These are phyloP conservation scores for Dichetophora obliterata DNA, from an alignment of 2,888 invertebrate genomes.

Conservation along the genomic window DNA sequence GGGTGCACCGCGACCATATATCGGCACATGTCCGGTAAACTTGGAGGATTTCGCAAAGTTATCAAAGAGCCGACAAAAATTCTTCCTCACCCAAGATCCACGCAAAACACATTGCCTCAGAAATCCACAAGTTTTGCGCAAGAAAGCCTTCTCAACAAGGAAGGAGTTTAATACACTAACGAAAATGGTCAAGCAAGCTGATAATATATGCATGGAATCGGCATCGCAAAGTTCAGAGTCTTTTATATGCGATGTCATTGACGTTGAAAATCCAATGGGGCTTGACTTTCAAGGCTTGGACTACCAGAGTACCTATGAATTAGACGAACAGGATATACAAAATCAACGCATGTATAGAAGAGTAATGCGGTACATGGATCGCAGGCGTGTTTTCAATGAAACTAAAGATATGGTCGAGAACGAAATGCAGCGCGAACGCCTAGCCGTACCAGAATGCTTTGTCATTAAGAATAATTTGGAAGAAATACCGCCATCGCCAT, in stretches of 20 bases:
- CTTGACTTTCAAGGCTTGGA: conserved; percentile 68
- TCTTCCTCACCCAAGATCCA: conserved; percentile 66
- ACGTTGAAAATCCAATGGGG: conserved; percentile 64
- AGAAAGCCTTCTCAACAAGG: conserved; percentile 51
- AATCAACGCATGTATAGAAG: conserved; percentile 62
- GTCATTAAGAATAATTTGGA: conserved; percentile 40
- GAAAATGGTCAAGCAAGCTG: conserved; percentile 62
- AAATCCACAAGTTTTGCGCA: conserved; percentile 59
- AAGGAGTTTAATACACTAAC: conserved; percentile 54
- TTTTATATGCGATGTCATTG: conserved; percentile 63
- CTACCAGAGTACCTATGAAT: conserved; percentile 62
- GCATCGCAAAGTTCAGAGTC: conserved; percentile 57
- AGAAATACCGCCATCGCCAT: neutral
- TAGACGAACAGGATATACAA: conserved; percentile 64
- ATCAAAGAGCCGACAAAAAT: conserved; percentile 57
- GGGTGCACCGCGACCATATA: conserved; percentile 55
- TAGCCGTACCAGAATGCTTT: conserved; percentile 49
- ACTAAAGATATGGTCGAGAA: conserved; percentile 54
- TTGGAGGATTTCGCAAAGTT: conserved; percentile 54
- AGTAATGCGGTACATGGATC: conserved; percentile 61
- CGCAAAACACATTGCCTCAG: conserved; percentile 61
- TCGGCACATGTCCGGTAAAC: conserved; percentile 59
- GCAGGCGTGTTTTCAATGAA: conserved; percentile 54
- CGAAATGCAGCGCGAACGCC: conserved; percentile 56
- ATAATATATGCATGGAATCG: conserved; percentile 59